A percentile compares a stretch with the other conserved stretches of the same genome.
phyloP scores from a whole-genome alignment of 2,113 vertebrate species.

The Pomatorhinus ruficollis region DNA sequence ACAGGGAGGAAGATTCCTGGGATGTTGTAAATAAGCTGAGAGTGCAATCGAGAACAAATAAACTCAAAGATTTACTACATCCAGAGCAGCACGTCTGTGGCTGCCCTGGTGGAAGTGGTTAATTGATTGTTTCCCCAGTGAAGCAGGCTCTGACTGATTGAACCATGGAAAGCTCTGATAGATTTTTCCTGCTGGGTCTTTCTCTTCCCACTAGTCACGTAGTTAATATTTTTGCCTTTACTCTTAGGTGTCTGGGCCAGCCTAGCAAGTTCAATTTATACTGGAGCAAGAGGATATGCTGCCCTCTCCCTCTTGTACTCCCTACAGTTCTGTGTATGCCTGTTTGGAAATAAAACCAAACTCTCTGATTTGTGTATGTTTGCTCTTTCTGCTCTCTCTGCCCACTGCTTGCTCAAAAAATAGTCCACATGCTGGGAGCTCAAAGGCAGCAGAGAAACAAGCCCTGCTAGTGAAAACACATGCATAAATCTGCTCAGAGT shows the following conservation, averaged over 20 bases:
- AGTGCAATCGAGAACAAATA: background rate
- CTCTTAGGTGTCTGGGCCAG: background rate
- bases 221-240: conserved; percentile 19
- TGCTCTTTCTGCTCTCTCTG: background rate
- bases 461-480: background rate
- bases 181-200: conserved; percentile 54
- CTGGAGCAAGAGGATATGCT: background rate
- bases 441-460: background rate
- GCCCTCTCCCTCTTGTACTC: background rate
- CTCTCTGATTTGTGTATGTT: background rate
- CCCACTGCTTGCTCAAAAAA: background rate
- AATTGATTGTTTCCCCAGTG: conserved; percentile 49
- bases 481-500: background rate
- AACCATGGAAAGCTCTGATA: conserved; percentile 55
- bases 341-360: background rate
- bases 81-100: background rate
- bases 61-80: conserved; percentile 25
- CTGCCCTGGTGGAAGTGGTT: conserved; percentile 35
- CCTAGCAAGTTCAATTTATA: background rate
- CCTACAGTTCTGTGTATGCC: background rate
- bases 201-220: conserved; percentile 27
- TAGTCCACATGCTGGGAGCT: background rate
- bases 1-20: background rate
- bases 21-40: conserved; percentile 5
- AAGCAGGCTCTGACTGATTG: conserved; percentile 35